These are phyloP conservation scores for Oryzias curvinotus DNA, from an alignment of 2,113 vertebrate genomes.

Conservation along the genomic window DNA sequence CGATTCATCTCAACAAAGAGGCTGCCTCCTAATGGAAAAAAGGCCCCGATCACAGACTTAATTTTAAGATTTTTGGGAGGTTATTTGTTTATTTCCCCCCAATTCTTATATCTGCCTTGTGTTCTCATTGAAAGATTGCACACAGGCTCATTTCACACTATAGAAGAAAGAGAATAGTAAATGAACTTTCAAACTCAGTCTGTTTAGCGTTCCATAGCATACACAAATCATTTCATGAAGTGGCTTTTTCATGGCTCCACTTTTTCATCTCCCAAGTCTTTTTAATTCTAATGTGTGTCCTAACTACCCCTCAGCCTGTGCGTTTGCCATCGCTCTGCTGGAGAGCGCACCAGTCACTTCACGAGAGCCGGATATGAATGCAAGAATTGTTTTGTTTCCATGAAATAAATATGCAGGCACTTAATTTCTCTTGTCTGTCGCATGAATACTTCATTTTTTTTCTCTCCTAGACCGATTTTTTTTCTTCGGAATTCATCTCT, in stretches of 20 bases:
- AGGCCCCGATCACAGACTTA: constrained; percentile 32
- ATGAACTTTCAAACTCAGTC: constrained; percentile 48
- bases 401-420: constrained; percentile 59
- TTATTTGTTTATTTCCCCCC: constrained; percentile 37
- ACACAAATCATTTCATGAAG: constrained; percentile 54
- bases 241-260: constrained; percentile 65
- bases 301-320: constrained; percentile 26
- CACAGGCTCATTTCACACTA: constrained; percentile 26
- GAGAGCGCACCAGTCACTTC: constrained; percentile 21
- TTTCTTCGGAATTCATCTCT: constrained; percentile 27
- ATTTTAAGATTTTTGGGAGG: constrained; percentile 10
- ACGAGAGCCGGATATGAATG: constrained; percentile 22
- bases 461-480: constrained; percentile 18
- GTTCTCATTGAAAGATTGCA: constrained; percentile 31
- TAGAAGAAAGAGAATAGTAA: constrained; percentile 64
- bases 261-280: constrained; percentile 48
- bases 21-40: not conserved
- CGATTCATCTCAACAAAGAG: constrained; percentile 31
- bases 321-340: not conserved
- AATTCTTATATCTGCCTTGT: constrained; percentile 5
- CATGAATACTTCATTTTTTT: constrained; percentile 46
- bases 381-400: constrained; percentile 52
- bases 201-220: constrained; percentile 40
- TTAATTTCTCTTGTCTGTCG: constrained; percentile 39
- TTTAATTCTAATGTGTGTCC: constrained; percentile 56